Evolutionary conservation across 1,140 invertebrate genomes (phyloP).

Genomic region (Drosophila yakuba): DNA sequence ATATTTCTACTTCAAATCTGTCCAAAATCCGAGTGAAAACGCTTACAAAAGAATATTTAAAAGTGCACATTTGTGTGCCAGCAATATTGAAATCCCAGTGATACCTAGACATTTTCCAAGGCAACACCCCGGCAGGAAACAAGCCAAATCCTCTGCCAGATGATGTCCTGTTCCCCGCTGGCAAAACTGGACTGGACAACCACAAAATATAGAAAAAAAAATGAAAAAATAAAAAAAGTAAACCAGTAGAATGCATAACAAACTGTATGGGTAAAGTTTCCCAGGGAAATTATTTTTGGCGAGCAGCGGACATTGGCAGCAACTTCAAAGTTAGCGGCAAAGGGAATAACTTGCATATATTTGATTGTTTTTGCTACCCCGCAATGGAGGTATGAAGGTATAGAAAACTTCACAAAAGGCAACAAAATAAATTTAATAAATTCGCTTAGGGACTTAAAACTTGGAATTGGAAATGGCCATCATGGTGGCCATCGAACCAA

Average conservation of each 20-base stretch:
- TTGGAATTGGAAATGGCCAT: slow-evolving; percentile 66
- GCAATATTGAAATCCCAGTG: slow-evolving; percentile 44
- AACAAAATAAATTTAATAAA: slow-evolving; percentile 59
- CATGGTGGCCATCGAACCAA: slow-evolving; percentile 38
- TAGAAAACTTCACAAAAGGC: slow-evolving; percentile 22
- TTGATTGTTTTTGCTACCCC: slow-evolving; percentile 35
- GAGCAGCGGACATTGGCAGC: slow-evolving; percentile 51
- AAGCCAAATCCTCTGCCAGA: slow-evolving; percentile 29
- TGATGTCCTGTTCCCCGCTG: slow-evolving; percentile 23
- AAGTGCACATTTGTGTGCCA: slow-evolving; percentile 23
- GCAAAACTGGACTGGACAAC: slow-evolving; percentile 6
- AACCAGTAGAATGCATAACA: slow-evolving; percentile 54
- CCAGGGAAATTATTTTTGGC: slow-evolving; percentile 65
- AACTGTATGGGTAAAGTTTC: slow-evolving; percentile 69
- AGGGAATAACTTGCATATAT: slow-evolving; percentile 59
- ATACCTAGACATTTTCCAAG: slow-evolving; percentile 29
- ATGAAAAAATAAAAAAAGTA: not conserved
- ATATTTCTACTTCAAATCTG: not conserved
- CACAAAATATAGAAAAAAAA: not conserved
- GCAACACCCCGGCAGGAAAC: slow-evolving; percentile 15
- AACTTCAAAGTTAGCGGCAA: slow-evolving; percentile 67
- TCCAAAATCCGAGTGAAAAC: not conserved
- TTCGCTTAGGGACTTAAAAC: slow-evolving; percentile 63
- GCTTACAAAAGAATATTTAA: slow-evolving; percentile 9
- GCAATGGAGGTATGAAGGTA: slow-evolving; percentile 3